Base-by-base conservation (phyloP, 2,797 vertebrate species). In the Toxotes lorentzi region DNA sequence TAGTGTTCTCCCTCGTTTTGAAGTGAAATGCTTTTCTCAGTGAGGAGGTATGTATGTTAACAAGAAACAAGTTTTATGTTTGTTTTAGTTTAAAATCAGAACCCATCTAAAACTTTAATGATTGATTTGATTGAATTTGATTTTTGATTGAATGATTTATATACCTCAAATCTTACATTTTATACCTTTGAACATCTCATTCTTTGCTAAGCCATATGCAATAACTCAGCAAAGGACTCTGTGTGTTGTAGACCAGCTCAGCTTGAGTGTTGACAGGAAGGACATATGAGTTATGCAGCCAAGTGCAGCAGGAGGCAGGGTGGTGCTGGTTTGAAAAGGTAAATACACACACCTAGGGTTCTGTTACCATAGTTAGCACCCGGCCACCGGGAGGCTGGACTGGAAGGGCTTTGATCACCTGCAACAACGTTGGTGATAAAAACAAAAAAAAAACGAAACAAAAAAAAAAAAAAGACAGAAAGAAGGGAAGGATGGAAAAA, bases 371-470 rank as follows among this genome's bases (percentile, higher is more conserved):
- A 93, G 91, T 94, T 95, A 93, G 93, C 94, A 94, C 92, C 94
- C 30, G 95, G 93, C 95, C 95, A 96, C 90, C 94, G 91, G 93
- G 94, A 93, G 85, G 80, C 83, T 91, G 95, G 93, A 93, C 95
- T 95, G 92, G 94, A 93, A 71, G 95, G 94, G 76, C 94, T 95
- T 93, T 96, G 94, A 94, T 96, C 95, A 94, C 94, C 95, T 96
- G 95, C n/a, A 94, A 91, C 59, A 88, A 90, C 76, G 85, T 92
- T 74, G 88, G 89, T 79, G 63, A 83, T 81, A 68, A 81, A 79
- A 41, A 41, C 11, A 41, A 12, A 86, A 60, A 54, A 59, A 65
- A 23, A 65, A 76, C 59, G 7, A 43, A 32, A 70, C 13, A 60
- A 64, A 54, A 40, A 43, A 32, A 70, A 16, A 60, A 64, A 54